Base-by-base conservation (phyloP, 2,113 vertebrate genomes). In the Stigmatopora nigra region DNA sequence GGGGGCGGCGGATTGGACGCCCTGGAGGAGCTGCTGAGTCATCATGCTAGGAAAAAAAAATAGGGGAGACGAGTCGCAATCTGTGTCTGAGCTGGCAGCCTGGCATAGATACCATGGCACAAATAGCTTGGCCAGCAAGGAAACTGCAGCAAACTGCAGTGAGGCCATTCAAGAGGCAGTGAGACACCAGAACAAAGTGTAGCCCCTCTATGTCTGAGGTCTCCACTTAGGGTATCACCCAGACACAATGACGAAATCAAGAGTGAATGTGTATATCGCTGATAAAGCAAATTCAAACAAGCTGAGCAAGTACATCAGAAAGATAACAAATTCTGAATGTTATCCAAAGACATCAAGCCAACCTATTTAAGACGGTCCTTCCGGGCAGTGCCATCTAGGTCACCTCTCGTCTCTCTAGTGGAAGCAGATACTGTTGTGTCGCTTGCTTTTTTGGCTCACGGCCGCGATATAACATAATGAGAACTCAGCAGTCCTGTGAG, bases 1-100 rank as follows among this genome's bases (percentile, higher is more conserved):
- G 11, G 38, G 7, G 31, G 78, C 76, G 47, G 38, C 4, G 41
- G 59, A 61, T 45, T 68, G 72, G 76, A 73, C 76, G 65, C 85
- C 84, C 83, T 82, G 86, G 84, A 85, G 83, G 83, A 87, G 83
- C 63, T 87, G 84, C 86, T 84, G 87, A 89, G 84, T 89, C 87
- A 89, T 86, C 83, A 80, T 60, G 78, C 84, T 83, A 80, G 76
- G 78, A 79, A 71, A 25, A 56, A 53, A 22, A 56, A 2, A 56
- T 22, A 78, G 73, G 81, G 88, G 84, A 88, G 80, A 61, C 71
- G 82, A 84, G 83, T 82, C 79, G 82, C 82, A 85, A 86, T 85
- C 76, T 86, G 80, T 78, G 87, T 87, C 80, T 86, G 86, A 85
- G 85, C 86, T 85, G 84, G 84, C 82, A 83, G 84, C 65, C 84